These are phyloP conservation scores for Nylanderia fulva DNA, from an alignment of 1,140 invertebrate species.

Conservation along the genomic window DNA sequence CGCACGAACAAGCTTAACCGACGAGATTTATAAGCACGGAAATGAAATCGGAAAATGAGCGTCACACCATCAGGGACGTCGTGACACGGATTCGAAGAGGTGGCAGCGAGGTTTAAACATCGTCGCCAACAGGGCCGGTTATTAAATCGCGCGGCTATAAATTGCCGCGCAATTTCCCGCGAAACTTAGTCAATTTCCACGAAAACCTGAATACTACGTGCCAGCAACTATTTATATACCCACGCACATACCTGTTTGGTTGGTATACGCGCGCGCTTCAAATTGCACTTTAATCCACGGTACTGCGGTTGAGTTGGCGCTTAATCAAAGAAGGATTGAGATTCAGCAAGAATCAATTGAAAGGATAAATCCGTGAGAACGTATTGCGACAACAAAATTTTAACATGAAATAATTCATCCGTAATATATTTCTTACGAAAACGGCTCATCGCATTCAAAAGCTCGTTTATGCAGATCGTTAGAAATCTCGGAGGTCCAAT, in stretches of 20 bases:
- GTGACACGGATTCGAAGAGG: slow-evolving; percentile 23
- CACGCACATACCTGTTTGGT: slow-evolving; percentile 16
- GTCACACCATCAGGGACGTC: slow-evolving; percentile 33
- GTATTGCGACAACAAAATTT: not conserved
- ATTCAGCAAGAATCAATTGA: not conserved
- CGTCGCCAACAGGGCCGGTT: slow-evolving; percentile 56
- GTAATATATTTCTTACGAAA: not conserved
- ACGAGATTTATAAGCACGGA: slow-evolving; percentile 64
- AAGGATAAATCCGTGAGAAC: not conserved
- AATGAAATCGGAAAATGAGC: slow-evolving; percentile 72
- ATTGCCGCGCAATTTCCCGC: slow-evolving; percentile 66
- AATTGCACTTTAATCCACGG: slow-evolving; percentile 30
- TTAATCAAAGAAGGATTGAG: not conserved
- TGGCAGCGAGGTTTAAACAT: slow-evolving; percentile 35
- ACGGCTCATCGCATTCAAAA: not conserved
- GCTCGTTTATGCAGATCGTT: not conserved
- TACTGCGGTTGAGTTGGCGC: not conserved
- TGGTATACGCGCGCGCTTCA: not conserved
- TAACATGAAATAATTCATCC: too few relatives aligned
- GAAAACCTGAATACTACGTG: slow-evolving; percentile 49
- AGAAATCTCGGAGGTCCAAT: slow-evolving; percentile 34
- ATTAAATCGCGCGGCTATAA: slow-evolving; percentile 72
- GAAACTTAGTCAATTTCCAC: slow-evolving; percentile 74
- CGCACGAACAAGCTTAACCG: slow-evolving; percentile 23
- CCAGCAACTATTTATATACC: slow-evolving; percentile 61